Base-by-base conservation (phyloP, 37 sponge, comb jelly and placozoan species). In the Theonella swinhoei region DNA sequence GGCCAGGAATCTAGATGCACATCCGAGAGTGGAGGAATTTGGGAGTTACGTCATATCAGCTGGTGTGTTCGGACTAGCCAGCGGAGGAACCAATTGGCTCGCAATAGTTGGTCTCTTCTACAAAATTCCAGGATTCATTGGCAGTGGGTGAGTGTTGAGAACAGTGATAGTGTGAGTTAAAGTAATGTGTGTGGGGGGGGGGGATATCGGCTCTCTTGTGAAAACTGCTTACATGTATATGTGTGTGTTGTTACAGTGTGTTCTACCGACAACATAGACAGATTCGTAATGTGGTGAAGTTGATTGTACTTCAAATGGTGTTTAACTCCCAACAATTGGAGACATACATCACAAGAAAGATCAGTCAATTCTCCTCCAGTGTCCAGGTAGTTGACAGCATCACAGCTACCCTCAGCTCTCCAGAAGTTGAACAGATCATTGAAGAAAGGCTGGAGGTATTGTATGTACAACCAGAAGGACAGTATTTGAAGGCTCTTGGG, bases 1-100 rank as follows among this genome's bases (percentile, higher is more conserved):
- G 30, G 43, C 32, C 33, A 76, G 72, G 4, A 17, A n/a, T 32
- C 26, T 67, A 1, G 61, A 70, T 0, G 0, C 41, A 1, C 42
- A 62, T n/a, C 29, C 24, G 1, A 20, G 39, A 37, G 73, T 78
- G 64, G 42, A 70, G 7, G n/a, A 72, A 34, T 76, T 88, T 8
- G 42, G 83, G 0, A 38, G 68, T 1, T 94, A 81, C 62, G 5
- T 94, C 62, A 75, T 91, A 3, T 70, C 85, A n/a, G 84, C 77
- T 25, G 95, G 95, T 42, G 9, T 91, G 38, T 92, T 95, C 79
- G 95, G 93, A 1, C 37, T 89, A 22, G 75, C 84, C 19, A 62
- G 90, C 72, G 95, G 95, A 31, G 64, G 85, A 1, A 85, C 90
- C 58, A 95, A 92, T 77, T 64, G 64, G 0, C 25, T 95, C 3